phyloP scores from a whole-genome alignment of 2,113 vertebrate genomes.

The Nicator chloris region DNA sequence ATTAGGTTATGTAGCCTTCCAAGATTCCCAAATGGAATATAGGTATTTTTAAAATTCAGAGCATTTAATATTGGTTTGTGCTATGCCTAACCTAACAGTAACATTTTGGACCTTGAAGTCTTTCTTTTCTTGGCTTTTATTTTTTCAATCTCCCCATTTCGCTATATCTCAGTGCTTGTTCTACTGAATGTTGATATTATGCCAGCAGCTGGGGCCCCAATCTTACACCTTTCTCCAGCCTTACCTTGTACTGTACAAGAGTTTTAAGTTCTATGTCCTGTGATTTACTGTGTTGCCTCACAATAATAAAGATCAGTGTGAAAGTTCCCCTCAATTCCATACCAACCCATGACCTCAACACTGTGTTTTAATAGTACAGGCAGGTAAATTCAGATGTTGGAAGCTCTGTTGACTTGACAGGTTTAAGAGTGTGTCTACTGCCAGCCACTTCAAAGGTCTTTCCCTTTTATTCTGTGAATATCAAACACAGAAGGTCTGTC shows the following conservation, averaged over 20 bases:
- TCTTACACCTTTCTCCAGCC: not conserved
- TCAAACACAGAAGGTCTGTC: not conserved
- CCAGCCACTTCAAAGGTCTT: not conserved
- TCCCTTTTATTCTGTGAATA: not conserved
- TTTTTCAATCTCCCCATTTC: not conserved
- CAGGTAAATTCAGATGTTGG: not conserved
- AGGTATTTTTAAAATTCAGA: not conserved
- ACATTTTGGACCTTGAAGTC: not conserved
- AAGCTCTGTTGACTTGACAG: not conserved
- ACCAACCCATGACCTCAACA: not conserved
- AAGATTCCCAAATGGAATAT: not conserved
- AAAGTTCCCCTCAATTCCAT: not conserved
- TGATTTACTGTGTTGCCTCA: not conserved
- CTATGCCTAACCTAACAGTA: not conserved
- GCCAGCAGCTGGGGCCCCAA: not conserved
- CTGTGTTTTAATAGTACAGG: not conserved
- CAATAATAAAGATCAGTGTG: not conserved
- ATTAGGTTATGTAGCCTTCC: not conserved
- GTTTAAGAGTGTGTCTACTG: not conserved
- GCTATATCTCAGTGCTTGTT: not conserved
- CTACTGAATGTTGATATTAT: not conserved
- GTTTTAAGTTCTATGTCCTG: not conserved
- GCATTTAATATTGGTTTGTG: not conserved
- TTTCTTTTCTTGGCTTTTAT: not conserved
- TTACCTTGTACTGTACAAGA: not conserved